Conservation (phyloP, 2,888 invertebrate genomes). For the Ophraella communa region DNA sequence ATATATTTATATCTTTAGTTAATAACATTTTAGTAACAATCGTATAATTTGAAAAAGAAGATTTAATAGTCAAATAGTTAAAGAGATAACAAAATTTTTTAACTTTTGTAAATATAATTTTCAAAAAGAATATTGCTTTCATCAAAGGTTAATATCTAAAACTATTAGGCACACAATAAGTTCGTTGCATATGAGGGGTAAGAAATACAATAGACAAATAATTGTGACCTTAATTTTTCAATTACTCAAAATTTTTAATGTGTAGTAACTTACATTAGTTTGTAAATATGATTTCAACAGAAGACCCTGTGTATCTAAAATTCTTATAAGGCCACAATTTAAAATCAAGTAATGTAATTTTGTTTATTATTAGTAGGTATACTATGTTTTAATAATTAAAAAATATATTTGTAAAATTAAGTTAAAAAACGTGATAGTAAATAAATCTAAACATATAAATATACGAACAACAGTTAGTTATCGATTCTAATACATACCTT, state of each 20-base stretch:
- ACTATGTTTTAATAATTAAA: constrained; percentile 10
- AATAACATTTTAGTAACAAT: no score
- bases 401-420: constrained; percentile 14
- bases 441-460: constrained; percentile 19
- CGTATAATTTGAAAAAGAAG: not conserved
- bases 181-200: constrained; percentile 18
- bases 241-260: not conserved
- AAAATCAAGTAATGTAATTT: constrained; percentile 19
- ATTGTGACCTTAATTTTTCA: constrained; percentile 23
- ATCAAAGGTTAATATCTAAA: constrained; percentile 19
- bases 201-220: constrained; percentile 14
- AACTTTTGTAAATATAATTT: not conserved
- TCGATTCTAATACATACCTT: not conserved
- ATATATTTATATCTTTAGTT: no score
- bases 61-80: not conserved
- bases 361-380: constrained; percentile 13
- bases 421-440: constrained; percentile 11
- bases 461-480: constrained; percentile 11
- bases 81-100: not conserved
- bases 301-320: constrained; percentile 22
- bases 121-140: not conserved
- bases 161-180: constrained; percentile 28
- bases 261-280: no score
- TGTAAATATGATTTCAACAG: not conserved
- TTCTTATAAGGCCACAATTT: constrained; percentile 22